These are phyloP conservation scores for Notoglanidium macrostoma DNA, from an alignment of 2,797 vertebrate species.

Conservation along the genomic window DNA sequence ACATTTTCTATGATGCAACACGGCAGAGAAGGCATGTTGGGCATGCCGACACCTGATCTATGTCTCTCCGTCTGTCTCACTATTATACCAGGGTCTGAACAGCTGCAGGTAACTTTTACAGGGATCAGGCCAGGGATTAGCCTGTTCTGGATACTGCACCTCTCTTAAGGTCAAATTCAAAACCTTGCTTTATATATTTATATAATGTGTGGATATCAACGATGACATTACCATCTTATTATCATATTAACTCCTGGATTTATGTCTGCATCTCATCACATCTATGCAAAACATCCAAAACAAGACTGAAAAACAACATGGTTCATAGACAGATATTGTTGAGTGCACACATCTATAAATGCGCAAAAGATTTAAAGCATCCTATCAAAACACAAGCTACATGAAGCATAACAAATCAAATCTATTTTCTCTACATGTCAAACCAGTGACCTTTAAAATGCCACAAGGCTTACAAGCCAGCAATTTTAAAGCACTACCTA, in stretches of 20 bases:
- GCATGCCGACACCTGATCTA: conserved; percentile 46
- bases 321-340: background rate
- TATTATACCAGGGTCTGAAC: conserved; percentile 42
- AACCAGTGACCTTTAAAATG: background rate
- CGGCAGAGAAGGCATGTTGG: conserved; percentile 3
- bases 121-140: conserved; percentile 43
- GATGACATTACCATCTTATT: background rate
- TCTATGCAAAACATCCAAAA: background rate
- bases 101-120: conserved; percentile 44
- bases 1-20: conserved; percentile 35
- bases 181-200: background rate
- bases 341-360: background rate
- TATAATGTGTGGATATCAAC: background rate
- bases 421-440: background rate
- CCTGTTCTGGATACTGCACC: conserved; percentile 42
- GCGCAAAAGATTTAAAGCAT: background rate
- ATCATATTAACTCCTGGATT: conserved; percentile 6
- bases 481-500: background rate
- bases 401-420: background rate
- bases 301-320: background rate
- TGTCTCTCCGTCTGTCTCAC: conserved; percentile 25
- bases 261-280: background rate
- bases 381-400: background rate
- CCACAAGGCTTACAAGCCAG: background rate
- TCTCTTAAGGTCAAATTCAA: conserved; percentile 43